Base-by-base conservation (phyloP, 2,113 vertebrate genomes). In the Aptenodytes forsteri region DNA sequence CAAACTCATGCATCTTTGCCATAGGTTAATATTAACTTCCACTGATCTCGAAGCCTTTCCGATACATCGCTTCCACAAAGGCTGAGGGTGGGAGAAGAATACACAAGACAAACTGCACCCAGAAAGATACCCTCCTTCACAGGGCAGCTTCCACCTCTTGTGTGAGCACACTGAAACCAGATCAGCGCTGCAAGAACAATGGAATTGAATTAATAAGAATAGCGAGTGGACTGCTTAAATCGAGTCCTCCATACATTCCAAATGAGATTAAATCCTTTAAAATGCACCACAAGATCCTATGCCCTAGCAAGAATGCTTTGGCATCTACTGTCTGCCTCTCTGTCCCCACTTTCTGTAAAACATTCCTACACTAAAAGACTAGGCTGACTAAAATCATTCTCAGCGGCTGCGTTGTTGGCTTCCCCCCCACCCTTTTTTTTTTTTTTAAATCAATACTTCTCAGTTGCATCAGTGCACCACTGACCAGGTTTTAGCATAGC, bases 361-460 rank as follows among this genome's bases (percentile, higher is more conserved):
- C 34, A 75, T 42, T 83, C 29, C 75, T 50, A 46, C 5, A 6
- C 18, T 54, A 42, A 54, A 71, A 55, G 36, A n/a, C 29, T 36
- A 4, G 1, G 29, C 17, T 85, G 59, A 59, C 13, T 50, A 40
- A 95, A 93, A 55, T 76, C 16, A 92, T 26, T 19, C 25, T 50
- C 61, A 38, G 13, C 15, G 11, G 14, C n/a, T 61, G 21, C 7
- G 13, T 42, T 83, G 16, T 9, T 77, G 56, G 23, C 23, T 58
- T 56, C 20, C 10, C 10, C 10, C 46, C 16, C 11, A 3, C 9
- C 1, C 4, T 5, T 1, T 64, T 46, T 9, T 9, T 42, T 61
- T 23, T 64, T 34, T 54, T 22, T 6, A 19, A 44, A 49, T 50
- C 22, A 40, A 1, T 72, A 92, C 30, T 80, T 79, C 32, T 47